Evolutionary conservation across 2,888 invertebrate genomes (phyloP).

Genomic region (Eupithecia vulgata): DNA sequence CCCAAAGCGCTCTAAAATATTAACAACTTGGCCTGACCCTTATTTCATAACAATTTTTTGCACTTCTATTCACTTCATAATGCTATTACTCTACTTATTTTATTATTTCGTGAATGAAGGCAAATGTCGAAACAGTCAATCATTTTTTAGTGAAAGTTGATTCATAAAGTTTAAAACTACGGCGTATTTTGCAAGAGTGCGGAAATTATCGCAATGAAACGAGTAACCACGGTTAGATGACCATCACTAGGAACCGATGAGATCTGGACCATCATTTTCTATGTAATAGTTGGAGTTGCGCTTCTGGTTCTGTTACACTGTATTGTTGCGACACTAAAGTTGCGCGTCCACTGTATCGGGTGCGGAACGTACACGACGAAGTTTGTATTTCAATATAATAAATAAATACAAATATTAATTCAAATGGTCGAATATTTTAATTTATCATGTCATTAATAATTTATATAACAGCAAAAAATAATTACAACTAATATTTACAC

Average conservation of each 20-base stretch:
- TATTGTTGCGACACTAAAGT: constrained; percentile 18
- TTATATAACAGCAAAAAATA: too few species aligned
- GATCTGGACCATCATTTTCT: constrained; percentile 39
- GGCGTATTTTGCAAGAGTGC: constrained; percentile 23
- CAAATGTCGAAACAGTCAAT: not conserved
- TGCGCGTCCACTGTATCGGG: too few species aligned
- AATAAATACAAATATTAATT: too few species aligned
- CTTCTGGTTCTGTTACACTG: constrained; percentile 45
- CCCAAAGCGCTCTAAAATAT: too few species aligned
- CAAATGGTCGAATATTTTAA: too few species aligned
- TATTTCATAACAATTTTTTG: not conserved
- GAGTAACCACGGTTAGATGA: constrained; percentile 45
- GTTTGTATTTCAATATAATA: too few species aligned
- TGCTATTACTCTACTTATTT: not conserved
- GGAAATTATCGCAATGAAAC: constrained; percentile 41
- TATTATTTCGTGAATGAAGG: constrained; percentile 1
- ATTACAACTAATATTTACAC: too few species aligned
- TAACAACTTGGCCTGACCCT: not conserved
- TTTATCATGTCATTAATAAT: too few species aligned
- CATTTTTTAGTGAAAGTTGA: constrained; percentile 5
- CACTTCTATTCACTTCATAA: not conserved
- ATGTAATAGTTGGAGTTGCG: constrained; percentile 43
- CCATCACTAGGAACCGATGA: constrained; percentile 54
- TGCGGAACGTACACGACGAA: too few species aligned
- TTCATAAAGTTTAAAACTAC: constrained; percentile 3